Evolutionary conservation across 1,140 invertebrate species (phyloP).

Genomic region (Saxidomus purpurata): DNA sequence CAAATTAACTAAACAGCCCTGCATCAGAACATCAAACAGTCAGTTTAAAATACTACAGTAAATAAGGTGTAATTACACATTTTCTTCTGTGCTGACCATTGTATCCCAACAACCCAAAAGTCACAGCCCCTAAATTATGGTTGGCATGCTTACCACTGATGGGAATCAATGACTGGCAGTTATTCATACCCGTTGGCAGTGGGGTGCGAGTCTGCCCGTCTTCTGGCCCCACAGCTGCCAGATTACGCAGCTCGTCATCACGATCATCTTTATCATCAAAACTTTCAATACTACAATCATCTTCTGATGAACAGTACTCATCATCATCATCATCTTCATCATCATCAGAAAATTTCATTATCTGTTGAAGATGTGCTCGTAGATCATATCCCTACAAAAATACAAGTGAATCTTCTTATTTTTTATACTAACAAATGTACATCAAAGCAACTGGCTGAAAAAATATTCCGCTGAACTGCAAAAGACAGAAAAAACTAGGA

Average conservation of each 20-base stretch:
- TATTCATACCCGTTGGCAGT: constrained; percentile 38
- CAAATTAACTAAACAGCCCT: no score
- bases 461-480: no score
- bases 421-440: no score
- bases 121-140: no score
- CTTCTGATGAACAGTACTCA: neutral
- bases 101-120: no score
- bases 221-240: constrained; percentile 8
- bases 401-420: neutral
- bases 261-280: constrained; percentile 49
- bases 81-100: no score
- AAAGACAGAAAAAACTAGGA: no score
- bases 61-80: no score
- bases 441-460: no score
- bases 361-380: constrained; percentile 54
- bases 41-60: no score
- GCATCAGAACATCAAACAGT: no score
- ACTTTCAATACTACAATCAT: constrained; percentile 59
- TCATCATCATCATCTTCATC: constrained; percentile 42
- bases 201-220: constrained; percentile 36
- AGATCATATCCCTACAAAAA: constrained; percentile 54
- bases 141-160: constrained; percentile 19
- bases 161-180: constrained; percentile 26
- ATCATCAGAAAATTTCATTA: constrained; percentile 60
- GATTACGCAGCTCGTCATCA: constrained; percentile 52